Evolutionary conservation across 2,888 invertebrate species (phyloP), one percentile per base, ranked within the genome.

Genomic region (Macrophya alboannulata): DNA sequence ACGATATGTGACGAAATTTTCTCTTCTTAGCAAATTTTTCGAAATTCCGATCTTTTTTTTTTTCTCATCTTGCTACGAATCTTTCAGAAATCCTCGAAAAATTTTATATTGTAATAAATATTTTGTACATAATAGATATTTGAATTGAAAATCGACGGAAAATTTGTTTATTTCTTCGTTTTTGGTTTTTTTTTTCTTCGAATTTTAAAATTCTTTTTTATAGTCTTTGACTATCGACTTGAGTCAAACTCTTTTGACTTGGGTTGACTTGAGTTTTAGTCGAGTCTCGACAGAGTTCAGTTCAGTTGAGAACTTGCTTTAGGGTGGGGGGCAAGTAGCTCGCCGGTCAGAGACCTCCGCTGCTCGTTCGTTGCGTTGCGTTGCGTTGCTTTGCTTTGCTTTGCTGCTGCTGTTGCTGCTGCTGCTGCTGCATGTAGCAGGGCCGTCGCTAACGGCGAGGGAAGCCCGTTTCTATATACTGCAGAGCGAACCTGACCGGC

Each of bases 271-370:
- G 72, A 74, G 84, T 84, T 25, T 25, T 59, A 31, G 65, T 31
- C 43, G 87, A 91, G 90, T 88, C 89, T 91, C 92, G 92, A n/a
- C 12, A 15, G 48, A 51, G 77, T 77, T 17, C 15, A n/a, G 31
- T 77, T 40, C 31, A 25, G 25, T 59, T 62, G 81, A 81, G 81
- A 62, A 59, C 62, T 25, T 15, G 43, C 31, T 25, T 81, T n/a
- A n/a, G 59, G 62, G 81, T 40, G 81, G 81, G 81, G 62, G 81
- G 81, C 81, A 62, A 81, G 81, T 81, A 59, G 43, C 81, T 62
- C 92, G 91, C 90, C 93, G 93, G 93, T 93, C 93, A 93, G 93
- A 93, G 93, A 93, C 93, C 93, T 92, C 93, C 51, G 31, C 74
- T 21, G 31, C 31, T 31, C 0, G 55, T 31, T 31, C 37, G 40